These are phyloP conservation scores for Noctua janthina DNA, from an alignment of 2,888 invertebrate genomes.

Conservation along the genomic window DNA sequence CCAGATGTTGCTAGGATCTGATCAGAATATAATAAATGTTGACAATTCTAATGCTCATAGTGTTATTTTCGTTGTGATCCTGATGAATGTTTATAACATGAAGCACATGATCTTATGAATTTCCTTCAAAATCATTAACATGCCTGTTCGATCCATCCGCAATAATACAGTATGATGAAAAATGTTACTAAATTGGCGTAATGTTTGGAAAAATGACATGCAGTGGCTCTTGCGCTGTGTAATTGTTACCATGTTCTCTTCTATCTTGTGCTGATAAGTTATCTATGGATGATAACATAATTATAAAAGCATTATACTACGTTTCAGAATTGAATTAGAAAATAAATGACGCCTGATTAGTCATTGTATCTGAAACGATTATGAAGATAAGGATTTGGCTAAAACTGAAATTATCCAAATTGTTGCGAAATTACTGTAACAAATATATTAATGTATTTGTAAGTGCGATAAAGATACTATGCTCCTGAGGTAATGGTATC, in stretches of 20 bases:
- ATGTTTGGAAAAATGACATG: neutral
- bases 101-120: neutral
- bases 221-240: too few species aligned
- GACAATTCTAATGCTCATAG: neutral
- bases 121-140: neutral
- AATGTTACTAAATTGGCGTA: neutral
- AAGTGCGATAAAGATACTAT: neutral
- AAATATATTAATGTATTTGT: neutral
- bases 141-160: neutral
- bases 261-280: constrained; percentile 8
- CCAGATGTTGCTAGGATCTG: neutral
- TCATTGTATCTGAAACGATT: constrained; percentile 1
- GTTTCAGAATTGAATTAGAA: neutral
- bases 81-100: neutral
- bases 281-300: neutral
- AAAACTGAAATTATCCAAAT: neutral
- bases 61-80: neutral
- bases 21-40: neutral
- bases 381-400: constrained; percentile 4
- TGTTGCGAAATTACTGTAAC: constrained; percentile 11
- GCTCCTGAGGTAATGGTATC: neutral
- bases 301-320: neutral
- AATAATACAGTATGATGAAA: neutral
- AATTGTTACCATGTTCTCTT: neutral
- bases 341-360: neutral